phyloP scores from a whole-genome alignment of 2,113 vertebrate species.

The Neopipo cinnamomea region DNA sequence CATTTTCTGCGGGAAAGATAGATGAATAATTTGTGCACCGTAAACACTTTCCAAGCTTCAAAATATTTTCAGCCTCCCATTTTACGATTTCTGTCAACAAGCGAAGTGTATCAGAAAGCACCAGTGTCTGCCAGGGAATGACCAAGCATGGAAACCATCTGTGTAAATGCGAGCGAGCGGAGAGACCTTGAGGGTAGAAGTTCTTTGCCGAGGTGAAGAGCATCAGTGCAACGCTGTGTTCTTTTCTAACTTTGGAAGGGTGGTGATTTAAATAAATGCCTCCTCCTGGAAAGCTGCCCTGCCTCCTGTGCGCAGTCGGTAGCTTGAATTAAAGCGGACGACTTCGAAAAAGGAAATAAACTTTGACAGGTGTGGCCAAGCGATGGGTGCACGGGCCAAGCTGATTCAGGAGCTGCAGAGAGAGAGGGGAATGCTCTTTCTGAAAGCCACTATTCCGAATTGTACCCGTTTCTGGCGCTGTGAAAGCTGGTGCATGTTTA shows the following conservation, averaged over 20 bases:
- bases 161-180: background rate
- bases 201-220: background rate
- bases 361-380: background rate
- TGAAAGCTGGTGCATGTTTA: background rate
- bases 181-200: background rate
- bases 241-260: background rate
- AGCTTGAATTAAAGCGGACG: background rate
- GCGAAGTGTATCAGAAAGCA: background rate
- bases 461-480: slow-evolving; percentile 3
- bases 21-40: background rate
- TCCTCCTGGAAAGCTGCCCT: background rate
- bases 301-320: background rate
- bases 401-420: background rate
- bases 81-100: background rate
- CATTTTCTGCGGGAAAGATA: background rate
- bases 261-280: background rate
- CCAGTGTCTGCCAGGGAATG: background rate
- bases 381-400: background rate
- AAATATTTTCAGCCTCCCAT: slow-evolving; percentile 24
- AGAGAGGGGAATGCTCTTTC: background rate
- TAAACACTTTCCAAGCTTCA: background rate
- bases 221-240: background rate
- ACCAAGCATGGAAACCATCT: background rate
- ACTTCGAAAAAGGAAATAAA: background rate
- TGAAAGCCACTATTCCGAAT: background rate